Base-by-base conservation (phyloP, 1,140 invertebrate species). In the Drosophila sturtevanti region DNA sequence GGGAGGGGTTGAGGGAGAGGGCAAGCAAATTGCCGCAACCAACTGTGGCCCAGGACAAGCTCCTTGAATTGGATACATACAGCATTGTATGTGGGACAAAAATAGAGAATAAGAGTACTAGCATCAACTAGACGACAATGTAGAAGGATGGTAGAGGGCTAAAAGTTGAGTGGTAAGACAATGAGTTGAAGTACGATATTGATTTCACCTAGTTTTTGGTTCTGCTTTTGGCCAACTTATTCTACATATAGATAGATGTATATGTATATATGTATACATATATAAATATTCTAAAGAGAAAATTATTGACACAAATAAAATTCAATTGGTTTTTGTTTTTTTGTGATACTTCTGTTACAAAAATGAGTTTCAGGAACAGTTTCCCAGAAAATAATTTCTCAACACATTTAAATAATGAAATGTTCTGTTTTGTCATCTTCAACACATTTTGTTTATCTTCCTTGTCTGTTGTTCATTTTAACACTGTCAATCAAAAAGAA, bases 171-270 rank as follows among this genome's bases (percentile, higher is more conserved):
- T 31, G 55, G 59, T 65, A 59, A 68, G 68, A 81, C 69, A 86
- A 87, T 87, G 75, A 79, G 63, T 81, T 67, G 72, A 67, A 81
- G 41, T 48, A 48, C 78, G 56, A 75, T 86, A 86, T 86, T 82
- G 82, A 87, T 87, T 87, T 87, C 79, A 81, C 75, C 79, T 87
- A 87, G 65, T 86, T 87, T 79, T 64, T 58, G 35, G 70, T 71
- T 77, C 51, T 52, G 5, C 16, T 14, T 44, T 16, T 18, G 16
- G 16, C 52, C 60, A 35, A 64, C 54, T 63, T 62, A 72, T 72
- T 72, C 4, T 31, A 31, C 4, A 44, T 7, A 44, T 44, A 9
- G 0, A 31, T 24, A 24, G 4, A 4, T 24, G 4, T 31, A 31
- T 4, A 31, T 31, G n/a, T n/a, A 31, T 0, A 31, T 31, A 31